Conservation (phyloP, 2,888 invertebrate species). For the Dynastes tityus region DNA sequence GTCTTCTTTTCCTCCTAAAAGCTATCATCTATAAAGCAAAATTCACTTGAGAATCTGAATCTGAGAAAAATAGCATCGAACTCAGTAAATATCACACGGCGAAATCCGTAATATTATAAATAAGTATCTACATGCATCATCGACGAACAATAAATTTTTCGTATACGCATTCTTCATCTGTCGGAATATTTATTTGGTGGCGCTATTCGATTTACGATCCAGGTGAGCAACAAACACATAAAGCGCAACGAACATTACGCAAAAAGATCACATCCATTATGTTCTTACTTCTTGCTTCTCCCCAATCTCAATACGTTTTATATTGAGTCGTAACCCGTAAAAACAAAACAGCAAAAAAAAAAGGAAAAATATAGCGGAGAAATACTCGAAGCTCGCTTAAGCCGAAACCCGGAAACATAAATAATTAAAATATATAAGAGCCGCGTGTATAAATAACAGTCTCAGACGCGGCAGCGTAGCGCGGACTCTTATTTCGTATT, state of each 20-base stretch:
- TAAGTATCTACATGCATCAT: too few relatives aligned
- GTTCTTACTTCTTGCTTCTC: conserved; percentile 16
- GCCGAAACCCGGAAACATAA: conserved; percentile 46
- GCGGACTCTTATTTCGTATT: conserved; percentile 38
- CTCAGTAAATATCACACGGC: too few relatives aligned
- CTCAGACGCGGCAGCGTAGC: conserved; percentile 18
- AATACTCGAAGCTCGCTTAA: not conserved
- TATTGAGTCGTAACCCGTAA: conserved; percentile 18
- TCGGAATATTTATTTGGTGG: not conserved
- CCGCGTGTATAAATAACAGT: conserved; percentile 26
- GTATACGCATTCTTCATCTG: too few relatives aligned
- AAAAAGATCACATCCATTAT: conserved; percentile 25
- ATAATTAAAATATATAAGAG: conserved; percentile 47
- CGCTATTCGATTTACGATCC: conserved; percentile 28
- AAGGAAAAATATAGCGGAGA: conserved; percentile 23
- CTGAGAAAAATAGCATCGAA: too few relatives aligned
- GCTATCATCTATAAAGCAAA: too few relatives aligned
- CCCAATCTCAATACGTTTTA: not conserved
- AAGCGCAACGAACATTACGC: not conserved
- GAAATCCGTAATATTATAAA: too few relatives aligned
- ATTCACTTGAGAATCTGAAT: too few relatives aligned
- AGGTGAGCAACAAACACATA: conserved; percentile 12
- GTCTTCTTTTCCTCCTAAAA: too few relatives aligned
- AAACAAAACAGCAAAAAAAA: conserved; percentile 3
- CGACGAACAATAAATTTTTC: too few relatives aligned